phyloP scores from a whole-genome alignment of 1,140 invertebrate genomes.

The Amphibalanus amphitrite region DNA sequence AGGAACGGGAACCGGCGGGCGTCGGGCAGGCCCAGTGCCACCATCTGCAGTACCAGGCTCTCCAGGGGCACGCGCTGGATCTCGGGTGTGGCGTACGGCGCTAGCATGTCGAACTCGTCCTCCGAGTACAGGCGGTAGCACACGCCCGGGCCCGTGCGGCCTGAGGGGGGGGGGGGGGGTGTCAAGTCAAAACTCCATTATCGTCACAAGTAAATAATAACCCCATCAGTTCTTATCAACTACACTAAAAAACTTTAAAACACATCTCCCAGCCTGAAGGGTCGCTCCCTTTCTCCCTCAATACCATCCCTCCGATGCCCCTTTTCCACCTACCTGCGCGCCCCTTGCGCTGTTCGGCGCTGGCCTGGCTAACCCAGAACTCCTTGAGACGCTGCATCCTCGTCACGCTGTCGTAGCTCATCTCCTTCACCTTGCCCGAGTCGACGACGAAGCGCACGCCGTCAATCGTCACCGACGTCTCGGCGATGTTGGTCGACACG shows the following conservation, averaged over 20 bases:
- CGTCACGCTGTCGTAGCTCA: conserved; percentile 77
- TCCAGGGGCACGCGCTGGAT: conserved; percentile 83
- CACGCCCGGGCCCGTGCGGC: conserved; percentile 44
- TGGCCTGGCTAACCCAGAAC: conserved; percentile 94
- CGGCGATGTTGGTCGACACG: too few species aligned
- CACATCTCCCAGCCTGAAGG: too few species aligned
- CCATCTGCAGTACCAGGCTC: conserved; percentile 81
- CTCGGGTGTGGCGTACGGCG: conserved; percentile 70
- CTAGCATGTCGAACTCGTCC: conserved; percentile 58
- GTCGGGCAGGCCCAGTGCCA: conserved; percentile 82
- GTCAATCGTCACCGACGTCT: conserved; percentile 96
- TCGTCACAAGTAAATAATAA: neutral
- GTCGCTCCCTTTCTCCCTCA: too few species aligned
- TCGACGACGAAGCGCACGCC: conserved; percentile 95
- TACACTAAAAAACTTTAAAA: neutral
- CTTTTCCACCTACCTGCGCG: conserved; percentile 54
- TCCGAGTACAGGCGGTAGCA: conserved; percentile 75
- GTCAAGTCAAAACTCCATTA: too few species aligned
- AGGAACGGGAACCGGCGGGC: conserved; percentile 87
- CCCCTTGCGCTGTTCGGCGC: conserved; percentile 91
- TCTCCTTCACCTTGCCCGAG: conserved; percentile 92
- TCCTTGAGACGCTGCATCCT: conserved; percentile 80
- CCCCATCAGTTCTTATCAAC: neutral
- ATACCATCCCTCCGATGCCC: too few species aligned
- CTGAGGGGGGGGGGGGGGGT: conserved; percentile 16